These are phyloP conservation scores for Petrocephalus schoutedeni DNA, from an alignment of 2,797 vertebrate genomes.

Conservation along the genomic window DNA sequence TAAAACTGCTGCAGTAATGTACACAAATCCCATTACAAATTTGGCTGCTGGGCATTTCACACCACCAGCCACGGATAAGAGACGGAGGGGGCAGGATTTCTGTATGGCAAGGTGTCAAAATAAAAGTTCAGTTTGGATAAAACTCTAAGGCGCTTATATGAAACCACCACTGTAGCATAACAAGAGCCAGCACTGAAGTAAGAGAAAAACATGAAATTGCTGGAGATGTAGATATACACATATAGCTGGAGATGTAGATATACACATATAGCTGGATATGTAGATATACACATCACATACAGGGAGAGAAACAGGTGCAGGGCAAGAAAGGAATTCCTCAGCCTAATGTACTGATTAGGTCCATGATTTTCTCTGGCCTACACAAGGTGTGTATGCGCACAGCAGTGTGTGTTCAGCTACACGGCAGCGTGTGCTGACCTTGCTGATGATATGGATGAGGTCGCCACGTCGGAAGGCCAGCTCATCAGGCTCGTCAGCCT, in stretches of 20 bases:
- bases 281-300: neutral
- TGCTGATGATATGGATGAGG: slow-evolving; percentile 85
- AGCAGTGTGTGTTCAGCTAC: neutral
- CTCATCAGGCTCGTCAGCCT: slow-evolving; percentile 74
- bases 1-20: slow-evolving; percentile 72
- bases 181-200: neutral
- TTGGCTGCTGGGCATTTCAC: slow-evolving; percentile 57
- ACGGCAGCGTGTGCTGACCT: slow-evolving; percentile 63
- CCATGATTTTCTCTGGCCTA: neutral
- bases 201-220: neutral
- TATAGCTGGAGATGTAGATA: no score
- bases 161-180: neutral
- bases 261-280: neutral
- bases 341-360: neutral
- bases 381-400: neutral
- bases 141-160: neutral
- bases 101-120: slow-evolving; percentile 26
- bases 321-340: neutral
- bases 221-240: no score
- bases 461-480: slow-evolving; percentile 85
- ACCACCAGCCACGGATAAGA: slow-evolving; percentile 34
- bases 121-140: neutral
- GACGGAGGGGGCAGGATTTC: slow-evolving; percentile 29
- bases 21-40: slow-evolving; percentile 69
- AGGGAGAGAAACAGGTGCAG: neutral